Percentiles rank a stretch among this genome's conserved stretches.
phyloP scores from a whole-genome alignment of 2,888 invertebrate genomes.

The Bruchidius siliquastri region DNA sequence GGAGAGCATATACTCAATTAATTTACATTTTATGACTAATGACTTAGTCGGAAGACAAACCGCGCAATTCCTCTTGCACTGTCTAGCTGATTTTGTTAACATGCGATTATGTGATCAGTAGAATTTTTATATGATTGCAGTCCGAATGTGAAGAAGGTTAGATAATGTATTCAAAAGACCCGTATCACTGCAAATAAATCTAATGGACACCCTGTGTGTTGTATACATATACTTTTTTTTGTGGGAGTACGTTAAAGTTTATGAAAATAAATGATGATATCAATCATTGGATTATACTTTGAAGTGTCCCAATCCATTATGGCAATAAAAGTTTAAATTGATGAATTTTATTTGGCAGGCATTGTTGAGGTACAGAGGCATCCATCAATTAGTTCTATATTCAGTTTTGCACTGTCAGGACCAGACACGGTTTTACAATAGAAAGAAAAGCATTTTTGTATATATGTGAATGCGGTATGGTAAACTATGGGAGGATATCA shows the following conservation, averaged over 20 bases:
- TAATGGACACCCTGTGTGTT: not conserved
- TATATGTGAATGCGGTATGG: not conserved
- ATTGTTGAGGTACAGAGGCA: not conserved
- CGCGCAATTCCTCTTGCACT: too few species aligned
- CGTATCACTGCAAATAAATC: too few species aligned
- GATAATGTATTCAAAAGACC: too few species aligned
- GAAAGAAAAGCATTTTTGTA: not conserved
- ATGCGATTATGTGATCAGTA: too few species aligned
- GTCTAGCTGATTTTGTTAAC: too few species aligned
- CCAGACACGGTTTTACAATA: not conserved
- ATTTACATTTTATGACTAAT: too few species aligned
- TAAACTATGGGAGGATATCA: not conserved
- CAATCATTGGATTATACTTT: slow-evolving; percentile 25
- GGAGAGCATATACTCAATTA: too few species aligned
- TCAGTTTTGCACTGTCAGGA: not conserved
- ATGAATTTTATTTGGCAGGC: slow-evolving; percentile 18
- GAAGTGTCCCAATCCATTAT: slow-evolving; percentile 20
- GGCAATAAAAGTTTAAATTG: slow-evolving; percentile 26
- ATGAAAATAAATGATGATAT: slow-evolving; percentile 22
- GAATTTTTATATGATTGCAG: too few species aligned
- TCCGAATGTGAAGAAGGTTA: too few species aligned
- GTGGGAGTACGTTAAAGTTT: not conserved
- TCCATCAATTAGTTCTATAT: not conserved
- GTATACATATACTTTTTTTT: not conserved
- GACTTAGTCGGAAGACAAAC: too few species aligned